Evolutionary conservation across 2,797 vertebrate species (phyloP).

Genomic region (Catamblyrhynchus diadema): DNA sequence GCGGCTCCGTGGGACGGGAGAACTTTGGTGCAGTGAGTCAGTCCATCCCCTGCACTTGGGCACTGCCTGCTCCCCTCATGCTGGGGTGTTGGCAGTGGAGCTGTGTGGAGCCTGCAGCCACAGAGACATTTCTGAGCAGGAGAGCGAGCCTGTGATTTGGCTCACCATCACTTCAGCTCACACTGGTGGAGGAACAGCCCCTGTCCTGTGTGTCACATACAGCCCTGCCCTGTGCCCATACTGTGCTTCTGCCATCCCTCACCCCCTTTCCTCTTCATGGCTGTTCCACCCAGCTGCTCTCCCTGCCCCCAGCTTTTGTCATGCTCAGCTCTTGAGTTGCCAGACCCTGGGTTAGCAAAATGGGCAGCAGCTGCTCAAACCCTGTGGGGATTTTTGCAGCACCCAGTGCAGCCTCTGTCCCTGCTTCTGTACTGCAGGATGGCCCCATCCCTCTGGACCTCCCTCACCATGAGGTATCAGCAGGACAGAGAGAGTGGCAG

Average conservation of each 20-base stretch:
- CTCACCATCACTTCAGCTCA: not conserved
- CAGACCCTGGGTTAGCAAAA: rapidly evolving
- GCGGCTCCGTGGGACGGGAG: rapidly evolving
- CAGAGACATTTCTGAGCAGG: not conserved
- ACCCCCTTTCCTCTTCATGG: not conserved
- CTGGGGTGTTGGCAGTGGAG: rapidly evolving
- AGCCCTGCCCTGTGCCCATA: rapidly evolving
- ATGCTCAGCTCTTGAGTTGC: not conserved
- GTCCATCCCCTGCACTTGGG: not conserved
- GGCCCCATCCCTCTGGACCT: not conserved
- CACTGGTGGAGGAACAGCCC: rapidly evolving
- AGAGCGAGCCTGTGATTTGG: not conserved
- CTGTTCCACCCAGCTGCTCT: not conserved
- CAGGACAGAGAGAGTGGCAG: not conserved
- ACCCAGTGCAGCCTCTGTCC: not conserved
- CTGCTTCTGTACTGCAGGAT: not conserved
- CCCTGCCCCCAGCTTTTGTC: not conserved
- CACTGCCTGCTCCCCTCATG: not conserved
- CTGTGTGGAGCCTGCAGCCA: not conserved
- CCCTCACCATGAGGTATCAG: rapidly evolving
- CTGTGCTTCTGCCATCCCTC: not conserved
- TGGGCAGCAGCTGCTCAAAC: not conserved
- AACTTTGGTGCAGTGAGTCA: rapidly evolving
- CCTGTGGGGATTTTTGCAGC: not conserved
- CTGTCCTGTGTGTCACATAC: not conserved